Evolutionary conservation across 2,888 invertebrate species (phyloP), one percentile per base, ranked within the genome.

Genomic region (Drosophila prostipennis): DNA sequence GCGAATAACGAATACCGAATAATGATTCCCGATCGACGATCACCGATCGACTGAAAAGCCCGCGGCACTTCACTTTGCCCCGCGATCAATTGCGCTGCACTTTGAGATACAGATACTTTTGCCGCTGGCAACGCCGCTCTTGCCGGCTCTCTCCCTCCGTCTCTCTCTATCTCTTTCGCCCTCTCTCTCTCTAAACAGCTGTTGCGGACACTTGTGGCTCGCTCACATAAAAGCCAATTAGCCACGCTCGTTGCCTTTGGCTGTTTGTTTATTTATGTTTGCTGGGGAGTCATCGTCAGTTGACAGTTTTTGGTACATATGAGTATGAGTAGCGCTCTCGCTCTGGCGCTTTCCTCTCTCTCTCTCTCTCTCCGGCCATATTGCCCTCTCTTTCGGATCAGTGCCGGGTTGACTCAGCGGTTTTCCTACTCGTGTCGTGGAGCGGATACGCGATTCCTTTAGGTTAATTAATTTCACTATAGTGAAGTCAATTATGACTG

Each of bases 21-120:
- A 69, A 42, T 56, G 56, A 51, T 56, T 19, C 43, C 58, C 61
- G 69, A 60, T 49, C 46, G 72, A 57, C 70, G 80, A 76, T 60
- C 59, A 61, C 60, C 63, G 58, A 64, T 45, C 59, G 32, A 48
- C 48, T 34, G 48, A 23, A 40, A 52, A 52, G 57, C 54, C 68
- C 65, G 56, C 51, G 53, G 42, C 42, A 42, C 42, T 11, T 19
- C 49, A 49, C 52, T 40, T 49, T 53, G 53, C 39, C 63, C 65
- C 76, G 73, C 70, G 76, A 61, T 73, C 86, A 85, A 85, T 83
- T 80, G 79, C 79, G 83, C 72, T 85, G 82, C 82, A 82, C 82
- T 82, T 82, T 76, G 74, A 77, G 80, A 56, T 73, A 63, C 53
- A 55, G 29, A 39, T 46, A 46, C 46, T 32, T 56, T 74, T 34